Evolutionary conservation across 2,797 vertebrate genomes (phyloP), one percentile per base, ranked within the genome.

Genomic region (Ctenochaetus hawaiiensis): DNA sequence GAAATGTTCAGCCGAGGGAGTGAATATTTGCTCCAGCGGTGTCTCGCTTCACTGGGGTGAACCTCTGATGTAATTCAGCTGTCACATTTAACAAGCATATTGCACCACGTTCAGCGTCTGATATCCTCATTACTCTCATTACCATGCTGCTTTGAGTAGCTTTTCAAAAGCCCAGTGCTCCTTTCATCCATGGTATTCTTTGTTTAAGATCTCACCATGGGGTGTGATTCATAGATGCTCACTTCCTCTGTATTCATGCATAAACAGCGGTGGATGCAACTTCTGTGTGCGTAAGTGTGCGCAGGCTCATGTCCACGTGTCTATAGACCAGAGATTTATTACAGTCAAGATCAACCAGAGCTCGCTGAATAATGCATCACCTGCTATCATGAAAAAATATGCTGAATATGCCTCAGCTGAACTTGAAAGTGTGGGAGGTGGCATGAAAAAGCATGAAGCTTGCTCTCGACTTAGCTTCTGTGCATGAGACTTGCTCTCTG

Each of bases 311-410:
- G 59, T 86, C 70, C 70, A 63, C 47, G 56, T 82, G 77, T 82
- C 81, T 77, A 20, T 69, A 72, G 67, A 80, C 37, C 52, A 57
- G 67, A 72, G 75, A 88, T 89, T 91, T 84, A 87, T 89, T 76
- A 79, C 73, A 80, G 80, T 54, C 67, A 51, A 84, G 76, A 91
- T 88, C 86, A 89, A 76, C 77, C 69, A 75, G 60, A 74, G 53
- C 54, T 81, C 74, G 6, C 14, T 91, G 90, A 92, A 91, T 93
- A 88, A 94, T 92, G 87, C 88, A 92, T 89, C 72, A 67, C 44
- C 58, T 60, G 53, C 80, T 86, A 83, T 86, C 79, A 67, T 71
- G 67, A 63, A 81, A 81, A 90, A 84, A 87, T 81, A 66, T 88
- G 87, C 83, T 87, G 88, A 91, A 88, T 84, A 52, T 14, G 65